A percentile compares a stretch with the other conserved stretches of the same genome.
Conservation (phyloP, 2,113 vertebrate genomes). For the Condylura cristata region DNA sequence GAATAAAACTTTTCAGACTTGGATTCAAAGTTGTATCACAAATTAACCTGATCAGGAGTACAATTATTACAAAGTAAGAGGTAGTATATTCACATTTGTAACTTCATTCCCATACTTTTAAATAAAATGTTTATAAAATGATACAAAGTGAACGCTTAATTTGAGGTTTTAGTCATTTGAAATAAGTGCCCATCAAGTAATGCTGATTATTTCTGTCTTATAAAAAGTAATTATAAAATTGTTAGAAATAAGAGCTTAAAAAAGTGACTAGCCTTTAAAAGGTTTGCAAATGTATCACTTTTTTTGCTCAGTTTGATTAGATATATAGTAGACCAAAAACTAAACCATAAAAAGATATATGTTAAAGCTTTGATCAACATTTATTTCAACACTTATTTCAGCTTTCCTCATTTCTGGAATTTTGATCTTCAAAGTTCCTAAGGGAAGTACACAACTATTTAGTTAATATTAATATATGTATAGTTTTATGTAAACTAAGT, state of each 20-base stretch:
- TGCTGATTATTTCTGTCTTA: background rate
- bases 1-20: conserved; percentile 27
- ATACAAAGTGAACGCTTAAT: background rate
- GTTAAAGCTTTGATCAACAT: background rate
- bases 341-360: background rate
- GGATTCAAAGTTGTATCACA: conserved; percentile 14
- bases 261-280: conserved; percentile 5
- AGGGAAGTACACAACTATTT: background rate
- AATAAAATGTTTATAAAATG: background rate
- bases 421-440: background rate
- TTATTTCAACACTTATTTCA: too few species aligned
- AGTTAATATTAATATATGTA: background rate
- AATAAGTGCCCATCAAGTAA: conserved; percentile 29
- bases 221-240: background rate
- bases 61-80: conserved; percentile 2
- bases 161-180: background rate
- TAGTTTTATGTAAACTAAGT: background rate
- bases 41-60: background rate
- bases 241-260: conserved; percentile 42
- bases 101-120: conserved; percentile 25
- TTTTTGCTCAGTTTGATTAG: conserved; percentile 16
- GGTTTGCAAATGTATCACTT: background rate
- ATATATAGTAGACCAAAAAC: background rate
- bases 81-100: background rate
- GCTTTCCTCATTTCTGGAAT: background rate